Evolutionary conservation across 1,140 invertebrate species (phyloP), one percentile per base, ranked within the genome.

Genomic region (Tetraneura akinire): DNA sequence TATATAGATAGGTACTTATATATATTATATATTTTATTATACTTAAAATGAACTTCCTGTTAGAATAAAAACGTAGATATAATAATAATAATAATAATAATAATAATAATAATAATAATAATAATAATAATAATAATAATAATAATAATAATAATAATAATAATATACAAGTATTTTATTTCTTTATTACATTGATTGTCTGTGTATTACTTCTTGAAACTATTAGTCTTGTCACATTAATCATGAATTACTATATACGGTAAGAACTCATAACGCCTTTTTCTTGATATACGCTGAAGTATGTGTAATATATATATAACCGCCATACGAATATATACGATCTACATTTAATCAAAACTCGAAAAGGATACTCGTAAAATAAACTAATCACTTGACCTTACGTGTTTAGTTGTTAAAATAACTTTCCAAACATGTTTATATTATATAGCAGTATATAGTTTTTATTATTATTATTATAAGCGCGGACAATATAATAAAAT

Each of bases 181-280:
- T 68, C 64, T 68, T 68, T 37, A 68, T 68, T 68, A 68, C 37
- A 68, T 68, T 47, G 64, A 68, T 68, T 68, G 47, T n/a, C 42
- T 68, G 14, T 45, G 37, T n/a, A n/a, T 68, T 26, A 23, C 42
- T 68, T 23, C 42, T 68, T 16, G 37, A 68, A 26, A 47, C 37
- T 68, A 45, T 45, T 45, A 68, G 64, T 68, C n/a, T 68, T 21
- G 64, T 68, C 64, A 47, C 64, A 68, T 68, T 68, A 68, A 68
- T 68, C 64, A 68, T 26, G 42, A 68, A 68, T n/a, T 37, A 37
- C 64, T 23, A 6, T 68, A 68, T 68, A 68, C 47, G 64, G 64
- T 68, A 68, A 21, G 42, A 68, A 68, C 13, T 37, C n/a, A 68
- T 68, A 68, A 68, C 64, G 64, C 64, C 64, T 68, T 68, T 68